A percentile compares a stretch with the other conserved stretches of the same genome.
These are phyloP conservation scores for Dolomedes plantarius DNA, from an alignment of 2,888 invertebrate genomes.

Conservation along the genomic window DNA sequence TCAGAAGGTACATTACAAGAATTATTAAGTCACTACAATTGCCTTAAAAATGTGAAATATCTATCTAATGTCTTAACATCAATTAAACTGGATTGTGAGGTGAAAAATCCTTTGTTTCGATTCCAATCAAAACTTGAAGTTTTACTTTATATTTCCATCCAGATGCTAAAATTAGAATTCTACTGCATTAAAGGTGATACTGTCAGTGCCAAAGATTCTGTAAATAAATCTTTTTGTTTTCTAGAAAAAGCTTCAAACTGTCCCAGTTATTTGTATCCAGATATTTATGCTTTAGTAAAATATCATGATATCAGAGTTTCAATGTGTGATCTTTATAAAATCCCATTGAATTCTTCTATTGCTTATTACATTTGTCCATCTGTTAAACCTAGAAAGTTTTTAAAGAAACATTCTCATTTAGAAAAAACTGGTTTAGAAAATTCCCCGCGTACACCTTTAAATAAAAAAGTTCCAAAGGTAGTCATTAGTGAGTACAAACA, in stretches of 20 bases:
- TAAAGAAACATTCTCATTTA: slow-evolving; percentile 1
- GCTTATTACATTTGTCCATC: slow-evolving; percentile 32
- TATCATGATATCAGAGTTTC: slow-evolving; percentile 34
- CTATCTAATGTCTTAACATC: slow-evolving; percentile 3
- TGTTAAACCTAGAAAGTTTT: neutral
- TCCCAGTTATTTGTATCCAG: slow-evolving; percentile 27
- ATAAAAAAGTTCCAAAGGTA: slow-evolving; percentile 14
- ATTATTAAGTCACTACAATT: slow-evolving; percentile 17
- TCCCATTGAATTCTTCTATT: slow-evolving; percentile 19
- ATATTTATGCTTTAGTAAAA: slow-evolving; percentile 27
- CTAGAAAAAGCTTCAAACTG: slow-evolving; percentile 5
- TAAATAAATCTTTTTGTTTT: slow-evolving; percentile 17
- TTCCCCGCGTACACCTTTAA: slow-evolving; percentile 13
- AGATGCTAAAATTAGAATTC: neutral
- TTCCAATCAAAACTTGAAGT: slow-evolving; percentile 25
- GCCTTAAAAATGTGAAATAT: slow-evolving; percentile 4
- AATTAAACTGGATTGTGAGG: neutral
- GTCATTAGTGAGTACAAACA: neutral
- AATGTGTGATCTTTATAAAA: slow-evolving; percentile 15
- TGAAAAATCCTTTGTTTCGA: neutral
- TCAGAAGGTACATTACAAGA: slow-evolving; percentile 23
- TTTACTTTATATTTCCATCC: neutral
- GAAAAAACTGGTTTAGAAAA: neutral
- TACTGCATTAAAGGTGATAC: neutral
- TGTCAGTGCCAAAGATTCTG: neutral